Conservation (phyloP, 2,797 vertebrate genomes). For the Dipus sagitta region DNA sequence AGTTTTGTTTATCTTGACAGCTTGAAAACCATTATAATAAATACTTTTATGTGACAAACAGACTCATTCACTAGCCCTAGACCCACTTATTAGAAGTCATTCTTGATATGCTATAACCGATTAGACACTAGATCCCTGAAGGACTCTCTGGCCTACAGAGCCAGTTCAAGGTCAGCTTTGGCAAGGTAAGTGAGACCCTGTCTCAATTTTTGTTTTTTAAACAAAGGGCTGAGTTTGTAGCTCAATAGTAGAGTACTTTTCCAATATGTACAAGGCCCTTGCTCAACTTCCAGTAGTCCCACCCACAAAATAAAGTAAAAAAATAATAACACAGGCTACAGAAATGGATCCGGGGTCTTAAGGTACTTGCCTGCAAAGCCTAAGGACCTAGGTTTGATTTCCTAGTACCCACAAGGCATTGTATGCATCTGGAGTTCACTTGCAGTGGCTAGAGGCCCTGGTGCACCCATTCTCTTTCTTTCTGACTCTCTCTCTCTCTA, state of each 20-base stretch:
- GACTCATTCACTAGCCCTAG: neutral
- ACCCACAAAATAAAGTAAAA: too few species aligned
- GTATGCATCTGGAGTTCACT: too few species aligned
- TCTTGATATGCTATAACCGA: neutral
- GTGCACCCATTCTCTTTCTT: too few species aligned
- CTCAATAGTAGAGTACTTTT: neutral
- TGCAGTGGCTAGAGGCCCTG: too few species aligned
- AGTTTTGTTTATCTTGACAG: neutral
- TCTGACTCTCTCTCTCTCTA: too few species aligned
- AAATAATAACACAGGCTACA: too few species aligned
- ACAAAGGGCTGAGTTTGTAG: neutral
- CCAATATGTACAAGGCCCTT: neutral
- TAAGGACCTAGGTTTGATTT: too few species aligned
- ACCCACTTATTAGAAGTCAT: neutral
- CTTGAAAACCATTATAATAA: neutral
- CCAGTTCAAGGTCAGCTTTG: neutral
- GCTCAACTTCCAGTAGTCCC: too few species aligned
- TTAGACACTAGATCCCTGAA: slow-evolving; percentile 6
- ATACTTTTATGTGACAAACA: neutral
- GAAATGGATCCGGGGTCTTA: too few species aligned
- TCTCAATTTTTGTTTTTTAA: neutral
- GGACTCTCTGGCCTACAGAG: neutral
- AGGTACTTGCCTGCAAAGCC: too few species aligned
- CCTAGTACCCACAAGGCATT: too few species aligned
- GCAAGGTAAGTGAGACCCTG: neutral